Percentiles rank a stretch among this genome's conserved stretches.
phyloP scores from a whole-genome alignment of 1,140 invertebrate species.

The Portunus trituberculatus region DNA sequence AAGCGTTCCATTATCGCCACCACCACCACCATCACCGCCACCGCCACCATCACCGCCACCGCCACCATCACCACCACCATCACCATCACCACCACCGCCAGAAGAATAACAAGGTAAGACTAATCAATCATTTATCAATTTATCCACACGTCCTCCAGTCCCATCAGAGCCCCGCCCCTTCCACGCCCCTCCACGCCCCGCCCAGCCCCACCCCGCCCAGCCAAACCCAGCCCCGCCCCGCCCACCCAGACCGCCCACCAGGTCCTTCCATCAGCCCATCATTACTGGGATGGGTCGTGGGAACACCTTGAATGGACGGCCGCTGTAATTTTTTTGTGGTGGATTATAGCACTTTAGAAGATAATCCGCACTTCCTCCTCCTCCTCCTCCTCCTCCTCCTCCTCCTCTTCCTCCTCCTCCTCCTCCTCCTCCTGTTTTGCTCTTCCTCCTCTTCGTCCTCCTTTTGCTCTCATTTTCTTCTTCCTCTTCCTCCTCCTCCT shows the following conservation, averaged over 20 bases:
- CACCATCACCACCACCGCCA: too few relatives aligned
- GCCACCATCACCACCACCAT: too few relatives aligned
- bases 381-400: not conserved
- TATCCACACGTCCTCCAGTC: not conserved
- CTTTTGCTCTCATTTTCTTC: not conserved
- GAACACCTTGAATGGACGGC: not conserved
- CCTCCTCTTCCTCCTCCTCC: not conserved
- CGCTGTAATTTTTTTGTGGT: not conserved
- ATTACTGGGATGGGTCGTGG: conserved; percentile 27
- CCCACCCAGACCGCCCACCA: not conserved
- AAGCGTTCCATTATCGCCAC: too few relatives aligned
- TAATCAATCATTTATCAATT: not conserved
- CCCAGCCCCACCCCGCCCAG: not conserved
- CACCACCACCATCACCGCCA: too few relatives aligned
- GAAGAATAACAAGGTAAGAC: not conserved
- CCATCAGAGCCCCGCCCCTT: not conserved
- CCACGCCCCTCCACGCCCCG: not conserved
- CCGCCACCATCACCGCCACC: too few relatives aligned
- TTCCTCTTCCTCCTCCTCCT: not conserved
- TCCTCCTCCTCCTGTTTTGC: not conserved
- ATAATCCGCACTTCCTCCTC: not conserved
- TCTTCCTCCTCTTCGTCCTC: not conserved
- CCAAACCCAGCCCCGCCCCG: not conserved
- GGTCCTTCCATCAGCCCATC: conserved; percentile 10
- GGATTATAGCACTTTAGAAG: conserved; percentile 3